phyloP scores from a whole-genome alignment of 2,113 vertebrate species.

The Azemiops feae region DNA sequence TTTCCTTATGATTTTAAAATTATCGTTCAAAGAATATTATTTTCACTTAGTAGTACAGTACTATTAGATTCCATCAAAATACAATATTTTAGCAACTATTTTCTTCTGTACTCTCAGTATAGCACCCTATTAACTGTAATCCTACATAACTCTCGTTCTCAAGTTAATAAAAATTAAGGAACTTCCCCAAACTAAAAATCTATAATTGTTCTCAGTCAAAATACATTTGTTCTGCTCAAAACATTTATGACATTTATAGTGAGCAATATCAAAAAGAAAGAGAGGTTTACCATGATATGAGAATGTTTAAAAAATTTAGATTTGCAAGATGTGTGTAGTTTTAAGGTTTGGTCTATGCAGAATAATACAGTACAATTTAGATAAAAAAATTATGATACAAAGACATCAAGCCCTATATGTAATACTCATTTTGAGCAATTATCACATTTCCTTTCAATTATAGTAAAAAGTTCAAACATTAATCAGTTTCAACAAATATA shows the following conservation, averaged over 20 bases:
- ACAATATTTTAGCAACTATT: neutral
- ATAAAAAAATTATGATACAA: neutral
- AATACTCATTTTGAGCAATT: neutral
- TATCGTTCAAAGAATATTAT: neutral
- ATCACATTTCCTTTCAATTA: neutral
- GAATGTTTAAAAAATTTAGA: neutral
- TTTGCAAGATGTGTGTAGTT: neutral
- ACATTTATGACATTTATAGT: neutral
- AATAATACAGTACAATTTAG: neutral
- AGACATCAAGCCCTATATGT: neutral
- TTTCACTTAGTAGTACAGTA: neutral
- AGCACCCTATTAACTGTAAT: neutral
- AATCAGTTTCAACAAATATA: neutral
- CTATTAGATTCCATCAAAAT: neutral
- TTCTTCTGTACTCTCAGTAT: neutral
- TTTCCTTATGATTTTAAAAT: neutral
- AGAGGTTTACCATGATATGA: neutral
- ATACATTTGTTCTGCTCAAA: neutral
- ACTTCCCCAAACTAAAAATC: neutral
- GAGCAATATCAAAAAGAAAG: neutral
- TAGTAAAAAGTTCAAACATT: neutral
- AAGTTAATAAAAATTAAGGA: neutral
- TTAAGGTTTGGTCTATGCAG: neutral
- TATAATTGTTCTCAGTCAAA: neutral
- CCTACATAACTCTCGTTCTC: neutral